Evolutionary conservation across 2,888 invertebrate species (phyloP).

Genomic region (Notocelia uddmanniana): DNA sequence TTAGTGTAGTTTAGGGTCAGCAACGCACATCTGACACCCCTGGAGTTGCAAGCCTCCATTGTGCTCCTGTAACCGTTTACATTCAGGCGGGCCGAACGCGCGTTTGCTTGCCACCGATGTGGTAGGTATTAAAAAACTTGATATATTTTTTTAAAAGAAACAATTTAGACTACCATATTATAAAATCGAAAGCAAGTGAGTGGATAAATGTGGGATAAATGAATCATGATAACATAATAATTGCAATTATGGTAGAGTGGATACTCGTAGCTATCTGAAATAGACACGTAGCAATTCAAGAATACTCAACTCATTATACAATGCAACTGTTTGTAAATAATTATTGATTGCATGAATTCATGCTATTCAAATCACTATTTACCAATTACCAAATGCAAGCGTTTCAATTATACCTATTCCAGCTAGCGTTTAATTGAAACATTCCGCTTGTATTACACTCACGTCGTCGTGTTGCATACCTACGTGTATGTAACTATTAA

Average conservation of each 20-base stretch:
- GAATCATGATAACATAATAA: background rate
- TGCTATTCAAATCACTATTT: slow-evolving; percentile 40
- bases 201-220: no score
- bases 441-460: slow-evolving; percentile 3
- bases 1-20: no score
- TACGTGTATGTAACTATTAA: background rate
- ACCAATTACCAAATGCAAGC: slow-evolving; percentile 30
- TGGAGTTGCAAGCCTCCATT: no score
- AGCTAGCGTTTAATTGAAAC: slow-evolving; percentile 7
- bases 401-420: slow-evolving; percentile 17
- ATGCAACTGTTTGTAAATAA: slow-evolving; percentile 39
- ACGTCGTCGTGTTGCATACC: background rate
- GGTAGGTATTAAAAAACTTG: no score
- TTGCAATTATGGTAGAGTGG: slow-evolving; percentile 1
- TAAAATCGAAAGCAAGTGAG: no score
- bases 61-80: no score
- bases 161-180: no score
- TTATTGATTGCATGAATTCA: slow-evolving; percentile 33
- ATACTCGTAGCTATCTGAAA: background rate
- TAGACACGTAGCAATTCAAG: slow-evolving; percentile 11
- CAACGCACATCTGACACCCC: no score
- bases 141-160: no score
- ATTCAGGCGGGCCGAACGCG: no score
- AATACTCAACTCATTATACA: slow-evolving; percentile 34
- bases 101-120: no score